Evolutionary conservation across 2,797 vertebrate genomes (phyloP), one percentile per base, ranked within the genome.

Genomic region (Platalea minor): DNA sequence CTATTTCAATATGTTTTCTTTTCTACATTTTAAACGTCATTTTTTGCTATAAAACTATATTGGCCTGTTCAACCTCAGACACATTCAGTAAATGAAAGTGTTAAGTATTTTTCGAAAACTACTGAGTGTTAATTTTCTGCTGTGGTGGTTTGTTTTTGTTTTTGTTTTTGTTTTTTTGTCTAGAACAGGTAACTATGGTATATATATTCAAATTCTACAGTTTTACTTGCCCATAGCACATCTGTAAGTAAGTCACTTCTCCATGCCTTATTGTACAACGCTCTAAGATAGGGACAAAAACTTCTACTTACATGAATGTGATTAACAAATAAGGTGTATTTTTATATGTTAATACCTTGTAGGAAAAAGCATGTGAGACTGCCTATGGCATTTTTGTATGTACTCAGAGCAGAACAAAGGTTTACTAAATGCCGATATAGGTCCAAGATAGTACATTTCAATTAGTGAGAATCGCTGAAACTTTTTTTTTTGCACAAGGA

Each of bases 41-140:
- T 91, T 91, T 93, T 91, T 77, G 50, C 92, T 93, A 25, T 93
- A 94, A 95, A 97, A 56, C 64, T 87, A 26, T 88, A 78, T 68
- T 93, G 60, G 65, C 39, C 75, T 79, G 48, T 79, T 96, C 91
- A 95, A 51, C 74, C 48, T 89, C 41, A 95, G 57, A 72, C 69
- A 20, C 12, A 26, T 28, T 84, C 29, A 45, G 35, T 65, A 63
- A 86, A 70, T 60, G 3, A 85, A 61, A 51, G 35, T 64, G 48
- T 21, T 85, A 85, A 73, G 41, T 75, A 46, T 60, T 91, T 96
- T 89, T 89, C 29, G 45, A 93, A 48, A 93, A 91, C 72, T 48
- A 90, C 7, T 70, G 31, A 75, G 68, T 86, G 73, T 91, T 67
- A 76, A 35, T 91, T 89, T 84, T 87, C 60, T 93, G 10, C 5